Evolutionary conservation across 2,888 invertebrate genomes (phyloP).

Genomic region (Tolmerus cingulatus): DNA sequence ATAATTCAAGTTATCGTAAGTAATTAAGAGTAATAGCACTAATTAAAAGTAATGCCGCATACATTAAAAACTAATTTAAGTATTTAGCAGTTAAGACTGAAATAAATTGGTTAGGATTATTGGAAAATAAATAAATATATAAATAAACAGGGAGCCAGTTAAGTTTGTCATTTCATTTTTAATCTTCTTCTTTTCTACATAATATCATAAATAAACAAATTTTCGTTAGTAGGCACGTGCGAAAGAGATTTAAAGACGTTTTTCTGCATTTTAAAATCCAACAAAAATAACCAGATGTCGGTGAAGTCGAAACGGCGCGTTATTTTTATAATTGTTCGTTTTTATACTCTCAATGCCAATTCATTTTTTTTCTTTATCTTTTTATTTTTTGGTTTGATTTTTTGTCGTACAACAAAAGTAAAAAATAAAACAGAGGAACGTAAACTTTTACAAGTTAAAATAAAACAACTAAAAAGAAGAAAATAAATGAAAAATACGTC

Average conservation of each 20-base stretch:
- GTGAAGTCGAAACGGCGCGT: background rate
- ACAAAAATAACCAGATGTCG: conserved; percentile 21
- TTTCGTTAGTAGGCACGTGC: no score
- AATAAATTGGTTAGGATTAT: no score
- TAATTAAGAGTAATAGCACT: no score
- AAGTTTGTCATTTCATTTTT: background rate
- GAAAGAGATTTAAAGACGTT: no score
- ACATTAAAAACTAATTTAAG: no score
- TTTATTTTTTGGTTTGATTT: background rate
- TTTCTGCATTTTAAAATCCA: background rate
- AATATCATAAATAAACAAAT: background rate
- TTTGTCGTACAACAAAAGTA: background rate
- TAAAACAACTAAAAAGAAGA: background rate
- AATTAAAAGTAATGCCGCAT: no score
- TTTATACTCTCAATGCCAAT: no score
- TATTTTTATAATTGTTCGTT: background rate
- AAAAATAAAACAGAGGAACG: background rate
- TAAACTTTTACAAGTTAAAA: background rate
- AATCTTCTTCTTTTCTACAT: background rate
- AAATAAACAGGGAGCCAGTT: no score
- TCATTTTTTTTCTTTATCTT: background rate
- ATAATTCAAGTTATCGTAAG: no score
- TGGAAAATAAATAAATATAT: background rate
- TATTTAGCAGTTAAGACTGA: no score
- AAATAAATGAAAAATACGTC: background rate